Evolutionary conservation across 2,888 invertebrate species (phyloP).

Genomic region (Alloplasta piceator): DNA sequence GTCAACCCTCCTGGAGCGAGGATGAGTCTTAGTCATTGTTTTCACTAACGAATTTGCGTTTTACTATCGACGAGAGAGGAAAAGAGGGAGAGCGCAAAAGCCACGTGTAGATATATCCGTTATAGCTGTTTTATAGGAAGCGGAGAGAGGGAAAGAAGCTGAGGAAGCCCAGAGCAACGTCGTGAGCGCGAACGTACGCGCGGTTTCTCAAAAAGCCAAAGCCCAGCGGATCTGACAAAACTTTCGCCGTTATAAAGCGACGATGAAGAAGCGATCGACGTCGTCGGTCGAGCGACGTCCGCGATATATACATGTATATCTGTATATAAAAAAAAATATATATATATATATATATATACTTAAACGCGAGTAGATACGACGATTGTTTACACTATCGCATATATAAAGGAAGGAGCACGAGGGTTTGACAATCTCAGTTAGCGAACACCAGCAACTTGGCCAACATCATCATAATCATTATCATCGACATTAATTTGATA

Average conservation of each 20-base stretch:
- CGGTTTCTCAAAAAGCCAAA: slow-evolving; percentile 40
- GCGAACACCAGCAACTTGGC: slow-evolving; percentile 73
- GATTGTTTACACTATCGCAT: slow-evolving; percentile 81
- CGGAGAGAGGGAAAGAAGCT: slow-evolving; percentile 3
- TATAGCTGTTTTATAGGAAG: slow-evolving; percentile 17
- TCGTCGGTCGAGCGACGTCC: slow-evolving; percentile 73
- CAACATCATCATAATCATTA: slow-evolving; percentile 70
- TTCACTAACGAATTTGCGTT: slow-evolving; percentile 21
- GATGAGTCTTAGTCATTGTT: slow-evolving; percentile 37
- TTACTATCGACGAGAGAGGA: slow-evolving; percentile 35
- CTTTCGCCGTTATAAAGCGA: slow-evolving; percentile 67
- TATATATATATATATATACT: no score
- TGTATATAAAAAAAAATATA: no score
- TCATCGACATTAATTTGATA: slow-evolving; percentile 1
- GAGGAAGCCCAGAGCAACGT: slow-evolving; percentile 19
- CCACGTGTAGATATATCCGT: neutral
- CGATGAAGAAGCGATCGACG: slow-evolving; percentile 63
- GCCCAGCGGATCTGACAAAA: slow-evolving; percentile 71
- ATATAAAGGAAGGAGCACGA: slow-evolving; percentile 81
- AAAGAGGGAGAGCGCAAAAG: neutral
- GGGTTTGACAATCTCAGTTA: slow-evolving; percentile 82
- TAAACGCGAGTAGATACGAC: no score
- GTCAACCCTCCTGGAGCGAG: slow-evolving; percentile 28
- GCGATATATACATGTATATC: slow-evolving; percentile 74
- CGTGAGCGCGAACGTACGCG: slow-evolving; percentile 25